Evolutionary conservation across 2,888 invertebrate genomes (phyloP), one percentile per base, ranked within the genome.

Genomic region (Tetranychus truncatus): DNA sequence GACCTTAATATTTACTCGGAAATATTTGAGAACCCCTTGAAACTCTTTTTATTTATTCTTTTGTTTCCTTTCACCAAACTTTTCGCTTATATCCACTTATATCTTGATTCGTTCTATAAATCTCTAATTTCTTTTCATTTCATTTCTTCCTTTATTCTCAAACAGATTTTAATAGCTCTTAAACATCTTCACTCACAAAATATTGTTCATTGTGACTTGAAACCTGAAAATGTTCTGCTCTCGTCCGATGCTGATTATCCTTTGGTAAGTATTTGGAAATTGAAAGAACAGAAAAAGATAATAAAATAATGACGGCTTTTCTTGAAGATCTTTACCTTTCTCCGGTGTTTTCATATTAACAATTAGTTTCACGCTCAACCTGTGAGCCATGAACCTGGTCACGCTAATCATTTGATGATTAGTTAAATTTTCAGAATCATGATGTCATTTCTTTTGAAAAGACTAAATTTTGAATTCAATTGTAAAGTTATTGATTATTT

Each of bases 161-260:
- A 83, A n/a, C 85, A 92, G 89, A 96, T 99, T 82, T 86, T 99
- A 79, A 88, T 95, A 77, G 97, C 97, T 0, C 86, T 99, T 78
- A 95, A 95, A 83, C 95, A 99, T 85, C 86, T 99, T 73, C 99
- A 99, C 84, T 92, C 92, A 81, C 92, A 94, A 84, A 96, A 96
- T 85, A 96, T 99, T 80, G 99, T 99, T 21, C 99, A 99, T 84
- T 99, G 99, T 85, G 94, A 94, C 85, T 85, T 94, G 81, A 94
- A 94, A 83, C 99, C 99, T 4, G 99, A 99, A 85, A 99, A 99
- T 84, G 97, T 99, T 45, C 86, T 99, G 77, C 87, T 99, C 75
- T 95, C 94, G 75, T 91, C 93, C 6, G 92, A 95, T 84, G 88
- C 89, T 45, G 93, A 95, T 82, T 95, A 92, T 84, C 96, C 97